These are phyloP conservation scores for Poliocrania exsul DNA, from an alignment of 2,797 vertebrate species.

Conservation along the genomic window DNA sequence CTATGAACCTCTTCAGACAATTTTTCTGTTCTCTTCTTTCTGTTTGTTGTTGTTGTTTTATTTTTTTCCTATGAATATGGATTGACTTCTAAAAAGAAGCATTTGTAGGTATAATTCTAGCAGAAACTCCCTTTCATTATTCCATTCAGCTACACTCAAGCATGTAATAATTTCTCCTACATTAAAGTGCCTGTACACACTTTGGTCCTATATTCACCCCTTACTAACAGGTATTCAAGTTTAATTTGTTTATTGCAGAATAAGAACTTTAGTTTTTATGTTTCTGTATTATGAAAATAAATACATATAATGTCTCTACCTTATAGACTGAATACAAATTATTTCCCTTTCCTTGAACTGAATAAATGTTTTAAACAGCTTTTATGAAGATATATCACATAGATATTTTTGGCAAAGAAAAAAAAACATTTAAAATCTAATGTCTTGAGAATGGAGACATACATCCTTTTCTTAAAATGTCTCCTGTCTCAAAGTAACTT, in stretches of 20 bases:
- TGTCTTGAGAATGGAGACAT: not conserved
- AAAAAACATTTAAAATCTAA: not conserved
- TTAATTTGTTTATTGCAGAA: conserved; percentile 2
- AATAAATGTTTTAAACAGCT: not conserved
- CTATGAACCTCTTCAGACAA: not conserved
- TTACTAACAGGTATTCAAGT: conserved; percentile 8
- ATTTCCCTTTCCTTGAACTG: not conserved
- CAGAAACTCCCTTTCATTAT: not conserved
- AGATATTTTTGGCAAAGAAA: not conserved
- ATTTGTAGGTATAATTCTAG: not conserved
- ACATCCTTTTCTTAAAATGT: not conserved
- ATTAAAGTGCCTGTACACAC: not conserved
- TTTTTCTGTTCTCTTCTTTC: not conserved
- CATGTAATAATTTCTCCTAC: not conserved
- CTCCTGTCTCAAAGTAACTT: not conserved
- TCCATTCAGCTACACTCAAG: not conserved
- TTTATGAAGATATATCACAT: not conserved
- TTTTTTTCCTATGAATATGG: not conserved
- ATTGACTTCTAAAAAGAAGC: not conserved
- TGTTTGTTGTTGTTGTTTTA: not conserved
- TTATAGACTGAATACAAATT: not conserved
- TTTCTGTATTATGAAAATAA: conserved; percentile 14
- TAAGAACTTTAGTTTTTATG: not conserved
- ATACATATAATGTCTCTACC: not conserved
- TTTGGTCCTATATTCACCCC: not conserved